phyloP scores from a whole-genome alignment of 2,797 vertebrate species.

The Catharus ustulatus region DNA sequence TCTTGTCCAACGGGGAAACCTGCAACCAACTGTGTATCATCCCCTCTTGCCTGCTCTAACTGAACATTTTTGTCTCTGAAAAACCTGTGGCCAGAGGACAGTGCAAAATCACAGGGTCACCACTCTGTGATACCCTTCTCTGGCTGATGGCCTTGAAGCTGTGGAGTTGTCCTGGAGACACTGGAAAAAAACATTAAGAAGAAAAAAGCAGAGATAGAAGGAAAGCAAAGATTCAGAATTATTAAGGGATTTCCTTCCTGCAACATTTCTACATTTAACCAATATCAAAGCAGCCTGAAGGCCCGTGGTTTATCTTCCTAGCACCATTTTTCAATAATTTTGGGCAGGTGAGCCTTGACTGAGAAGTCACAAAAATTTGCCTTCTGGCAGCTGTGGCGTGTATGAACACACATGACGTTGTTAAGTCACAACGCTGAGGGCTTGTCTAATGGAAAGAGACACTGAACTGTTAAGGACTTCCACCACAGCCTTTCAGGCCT shows the following conservation, averaged over 20 bases:
- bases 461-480: not conserved
- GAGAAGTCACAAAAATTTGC: not conserved
- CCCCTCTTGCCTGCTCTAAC: not conserved
- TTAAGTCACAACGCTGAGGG: not conserved
- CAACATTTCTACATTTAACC: not conserved
- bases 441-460: not conserved
- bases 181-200: not conserved
- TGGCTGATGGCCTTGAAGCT: not conserved
- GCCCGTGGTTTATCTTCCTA: not conserved
- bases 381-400: not conserved
- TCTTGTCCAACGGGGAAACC: not conserved
- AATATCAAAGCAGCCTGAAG: not conserved
- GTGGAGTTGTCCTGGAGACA: not conserved
- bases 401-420: not conserved
- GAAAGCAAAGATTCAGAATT: not conserved
- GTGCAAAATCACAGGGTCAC: not conserved
- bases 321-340: not conserved
- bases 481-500: not conserved
- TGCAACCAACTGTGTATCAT: rapidly evolving
- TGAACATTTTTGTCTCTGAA: not conserved
- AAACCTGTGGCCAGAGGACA: not conserved
- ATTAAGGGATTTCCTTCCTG: not conserved
- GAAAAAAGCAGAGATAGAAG: not conserved
- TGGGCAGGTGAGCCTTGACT: not conserved
- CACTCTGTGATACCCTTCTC: not conserved